Evolutionary conservation across 1,140 invertebrate species (phyloP).

Genomic region (Caenorhabditis remanei): DNA sequence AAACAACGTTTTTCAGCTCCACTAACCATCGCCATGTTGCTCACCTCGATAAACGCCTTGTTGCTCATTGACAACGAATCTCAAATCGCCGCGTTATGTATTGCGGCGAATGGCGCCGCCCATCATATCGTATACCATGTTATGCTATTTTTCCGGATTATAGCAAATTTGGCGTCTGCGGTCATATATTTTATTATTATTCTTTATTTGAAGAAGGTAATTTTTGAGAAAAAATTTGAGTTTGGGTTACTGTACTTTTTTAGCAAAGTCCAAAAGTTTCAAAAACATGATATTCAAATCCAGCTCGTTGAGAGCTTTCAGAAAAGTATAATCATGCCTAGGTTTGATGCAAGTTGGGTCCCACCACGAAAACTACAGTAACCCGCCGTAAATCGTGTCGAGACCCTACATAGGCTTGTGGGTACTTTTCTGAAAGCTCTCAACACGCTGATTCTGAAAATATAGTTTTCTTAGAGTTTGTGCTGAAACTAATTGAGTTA

Average conservation of each 20-base stretch:
- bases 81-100: constrained; percentile 20
- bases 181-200: constrained; percentile 54
- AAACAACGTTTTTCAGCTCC: background rate
- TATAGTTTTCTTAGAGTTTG: background rate
- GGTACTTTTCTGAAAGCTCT: background rate
- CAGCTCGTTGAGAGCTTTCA: too few species aligned
- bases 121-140: constrained; percentile 55
- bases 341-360: too few species aligned
- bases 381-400: too few species aligned
- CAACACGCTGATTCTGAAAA: background rate
- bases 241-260: background rate
- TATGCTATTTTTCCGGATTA: constrained; percentile 59
- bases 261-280: too few species aligned
- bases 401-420: background rate
- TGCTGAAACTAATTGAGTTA: too few species aligned
- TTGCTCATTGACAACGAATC: constrained; percentile 20
- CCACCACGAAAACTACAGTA: too few species aligned
- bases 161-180: constrained; percentile 56
- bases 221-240: background rate
- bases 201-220: constrained; percentile 51
- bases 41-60: constrained; percentile 32
- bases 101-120: constrained; percentile 60
- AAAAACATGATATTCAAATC: too few species aligned
- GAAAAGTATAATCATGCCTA: too few species aligned
- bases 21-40: background rate